Conservation (phyloP, 1,140 invertebrate species). For the Solenopsis invicta region DNA sequence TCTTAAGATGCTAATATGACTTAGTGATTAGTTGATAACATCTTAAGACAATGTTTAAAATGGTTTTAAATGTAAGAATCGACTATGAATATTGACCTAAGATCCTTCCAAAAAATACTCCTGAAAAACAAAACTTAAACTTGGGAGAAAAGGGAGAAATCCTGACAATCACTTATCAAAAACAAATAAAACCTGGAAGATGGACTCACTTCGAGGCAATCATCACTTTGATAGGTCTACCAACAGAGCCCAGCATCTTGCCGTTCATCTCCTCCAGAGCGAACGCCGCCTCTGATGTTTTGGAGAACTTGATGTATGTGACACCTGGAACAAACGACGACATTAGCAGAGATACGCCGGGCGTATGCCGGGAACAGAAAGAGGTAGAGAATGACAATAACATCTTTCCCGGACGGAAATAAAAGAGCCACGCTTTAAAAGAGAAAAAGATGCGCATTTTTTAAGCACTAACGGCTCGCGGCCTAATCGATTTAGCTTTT, state of each 20-base stretch:
- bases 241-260: conserved; percentile 91
- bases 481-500: neutral
- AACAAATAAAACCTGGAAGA: neutral
- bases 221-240: conserved; percentile 95
- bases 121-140: too few relatives aligned
- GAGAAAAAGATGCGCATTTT: neutral
- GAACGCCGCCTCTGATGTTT: conserved; percentile 94
- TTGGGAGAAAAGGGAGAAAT: too few relatives aligned
- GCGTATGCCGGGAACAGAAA: neutral
- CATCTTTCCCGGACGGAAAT: neutral
- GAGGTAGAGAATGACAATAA: neutral
- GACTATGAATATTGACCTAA: too few relatives aligned
- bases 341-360: neutral
- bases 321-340: conserved; percentile 87
- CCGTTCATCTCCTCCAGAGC: conserved; percentile 96
- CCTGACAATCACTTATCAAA: too few relatives aligned
- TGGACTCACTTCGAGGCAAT: conserved; percentile 91
- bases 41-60: too few relatives aligned
- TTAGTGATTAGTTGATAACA: too few relatives aligned
- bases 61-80: too few relatives aligned
- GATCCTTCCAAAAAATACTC: too few relatives aligned
- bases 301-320: conserved; percentile 94
- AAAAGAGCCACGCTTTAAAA: neutral
- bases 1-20: too few relatives aligned
- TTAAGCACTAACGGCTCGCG: neutral